A percentile compares a stretch with the other conserved stretches of the same genome.
phyloP scores from a whole-genome alignment of 2,888 invertebrate genomes.

The Cecidostiba fungosa region DNA sequence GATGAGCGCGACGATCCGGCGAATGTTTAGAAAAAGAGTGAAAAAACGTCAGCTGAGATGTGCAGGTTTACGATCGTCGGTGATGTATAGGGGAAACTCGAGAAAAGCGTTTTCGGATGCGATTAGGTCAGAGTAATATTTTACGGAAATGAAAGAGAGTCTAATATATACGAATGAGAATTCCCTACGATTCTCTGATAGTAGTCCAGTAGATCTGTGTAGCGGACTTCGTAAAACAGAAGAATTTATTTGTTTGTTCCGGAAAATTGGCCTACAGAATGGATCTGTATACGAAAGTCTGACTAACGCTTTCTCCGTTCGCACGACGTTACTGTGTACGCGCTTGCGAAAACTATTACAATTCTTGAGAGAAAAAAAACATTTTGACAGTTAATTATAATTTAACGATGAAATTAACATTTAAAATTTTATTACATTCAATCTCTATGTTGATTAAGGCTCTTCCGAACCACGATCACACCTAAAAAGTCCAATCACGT shows the following conservation, averaged over 20 bases:
- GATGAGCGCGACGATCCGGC: not conserved
- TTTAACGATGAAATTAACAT: not conserved
- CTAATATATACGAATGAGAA: no score
- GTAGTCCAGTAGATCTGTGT: not conserved
- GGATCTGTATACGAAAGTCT: no score
- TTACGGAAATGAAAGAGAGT: not conserved
- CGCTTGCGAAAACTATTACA: no score
- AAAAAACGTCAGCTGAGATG: not conserved
- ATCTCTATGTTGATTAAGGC: not conserved
- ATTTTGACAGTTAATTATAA: no score
- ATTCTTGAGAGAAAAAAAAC: no score
- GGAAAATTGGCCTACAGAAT: no score
- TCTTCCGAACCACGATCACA: not conserved
- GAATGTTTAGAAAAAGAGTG: not conserved
- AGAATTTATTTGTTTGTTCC: not conserved
- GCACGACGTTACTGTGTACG: no score
- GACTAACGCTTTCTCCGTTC: no score
- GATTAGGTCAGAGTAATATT: no score
- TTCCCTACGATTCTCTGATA: not conserved
- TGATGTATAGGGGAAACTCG: not conserved
- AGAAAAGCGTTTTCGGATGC: no score
- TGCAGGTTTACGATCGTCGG: not conserved
- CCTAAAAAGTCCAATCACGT: not conserved
- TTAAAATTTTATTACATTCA: not conserved
- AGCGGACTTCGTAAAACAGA: not conserved